Evolutionary conservation across 2,888 invertebrate species (phyloP), one percentile per base, ranked within the genome.

Genomic region (Automeris io): DNA sequence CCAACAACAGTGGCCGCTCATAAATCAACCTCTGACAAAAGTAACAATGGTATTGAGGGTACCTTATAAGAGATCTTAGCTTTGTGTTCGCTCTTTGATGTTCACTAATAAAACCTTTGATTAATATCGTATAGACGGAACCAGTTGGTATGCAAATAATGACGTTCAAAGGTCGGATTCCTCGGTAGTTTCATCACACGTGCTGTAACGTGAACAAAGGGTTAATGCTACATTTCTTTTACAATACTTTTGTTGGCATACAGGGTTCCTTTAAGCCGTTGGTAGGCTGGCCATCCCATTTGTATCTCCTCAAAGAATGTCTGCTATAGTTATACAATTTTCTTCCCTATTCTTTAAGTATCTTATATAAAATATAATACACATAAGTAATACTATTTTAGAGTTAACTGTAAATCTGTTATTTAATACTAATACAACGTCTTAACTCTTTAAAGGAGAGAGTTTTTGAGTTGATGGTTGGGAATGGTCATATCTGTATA

Each of bases 101-200:
- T 85, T 85, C 83, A 81, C 82, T 85, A 85, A 86, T 86, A 86
- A 86, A 86, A 85, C 85, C 81, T 83, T 85, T 86, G 86, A 86
- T 86, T 85, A 86, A 85, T 85, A 86, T 85, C 86, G 83, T 80
- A 86, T 85, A 73, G 76, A 72, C 58, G 70, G 72, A 77, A 83
- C 85, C 82, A 75, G 82, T 79, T 70, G 77, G 79, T 83, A 86
- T 85, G 86, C 86, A 85, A 86, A 86, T 86, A 85, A 74, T 77
- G 67, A 67, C 49, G 54, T 65, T 66, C 62, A 68, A 73, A 74
- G 66, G 51, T 58, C 54, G 67, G 74, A 72, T 71, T 71, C 70
- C 61, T 70, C 73, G 51, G 79, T 74, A 78, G 80, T 75, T 61
- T 63, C 61, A 69, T 74, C 83, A 83, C 85, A 86, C 85, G 85